Evolutionary conservation across 2,888 invertebrate species (phyloP).

Genomic region (Uropetala carovei): DNA sequence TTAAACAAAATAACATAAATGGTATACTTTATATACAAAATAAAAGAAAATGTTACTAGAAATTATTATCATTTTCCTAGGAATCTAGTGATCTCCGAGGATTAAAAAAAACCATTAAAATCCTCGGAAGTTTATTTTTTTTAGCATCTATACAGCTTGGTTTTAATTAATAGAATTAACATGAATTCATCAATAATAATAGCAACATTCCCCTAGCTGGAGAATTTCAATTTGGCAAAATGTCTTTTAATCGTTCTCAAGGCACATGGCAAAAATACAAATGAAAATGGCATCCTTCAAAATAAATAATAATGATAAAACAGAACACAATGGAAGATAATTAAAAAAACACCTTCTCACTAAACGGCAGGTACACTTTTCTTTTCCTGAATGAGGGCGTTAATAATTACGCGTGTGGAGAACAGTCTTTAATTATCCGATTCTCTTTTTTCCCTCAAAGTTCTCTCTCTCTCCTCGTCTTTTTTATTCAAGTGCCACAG

Average conservation of each 20-base stretch:
- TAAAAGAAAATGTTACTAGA: constrained; percentile 60
- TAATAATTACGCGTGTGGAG: not conserved
- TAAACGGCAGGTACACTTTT: constrained; percentile 59
- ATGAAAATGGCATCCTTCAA: constrained; percentile 54
- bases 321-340: constrained; percentile 55
- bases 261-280: constrained; percentile 62
- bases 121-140: constrained; percentile 7
- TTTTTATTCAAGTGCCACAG: not conserved
- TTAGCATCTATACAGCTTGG: constrained; percentile 58
- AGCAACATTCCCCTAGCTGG: constrained; percentile 45
- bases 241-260: constrained; percentile 61
- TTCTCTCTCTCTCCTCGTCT: not conserved
- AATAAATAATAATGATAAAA: constrained; percentile 58
- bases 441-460: not conserved
- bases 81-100: constrained; percentile 42
- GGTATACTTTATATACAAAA: constrained; percentile 62
- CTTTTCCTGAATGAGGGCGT: constrained; percentile 63
- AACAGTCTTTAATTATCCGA: constrained; percentile 35
- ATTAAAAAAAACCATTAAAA: not conserved
- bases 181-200: constrained; percentile 57
- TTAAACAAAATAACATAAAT: constrained; percentile 60
- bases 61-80: constrained; percentile 53
- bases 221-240: constrained; percentile 62
- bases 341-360: constrained; percentile 47
- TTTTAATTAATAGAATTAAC: constrained; percentile 47